Conservation (phyloP, 2,113 vertebrate genomes). For the Irena cyanogastra region DNA sequence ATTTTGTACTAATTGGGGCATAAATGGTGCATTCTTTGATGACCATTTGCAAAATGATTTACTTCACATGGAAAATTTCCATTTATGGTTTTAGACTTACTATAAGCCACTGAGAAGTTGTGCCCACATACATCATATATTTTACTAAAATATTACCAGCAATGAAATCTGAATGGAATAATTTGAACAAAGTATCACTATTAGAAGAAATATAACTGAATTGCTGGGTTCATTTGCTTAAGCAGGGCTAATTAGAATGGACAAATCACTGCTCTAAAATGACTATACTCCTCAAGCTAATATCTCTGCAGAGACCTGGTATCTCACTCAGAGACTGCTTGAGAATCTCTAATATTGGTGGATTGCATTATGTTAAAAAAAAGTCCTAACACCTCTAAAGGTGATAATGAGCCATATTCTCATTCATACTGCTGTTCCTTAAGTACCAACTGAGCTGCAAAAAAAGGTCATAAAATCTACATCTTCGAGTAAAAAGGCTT, state of each 20-base stretch:
- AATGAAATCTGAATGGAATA: neutral
- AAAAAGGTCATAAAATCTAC: neutral
- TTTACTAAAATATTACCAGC: neutral
- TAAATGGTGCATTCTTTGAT: neutral
- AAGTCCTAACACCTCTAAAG: neutral
- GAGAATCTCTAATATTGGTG: neutral
- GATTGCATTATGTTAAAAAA: neutral
- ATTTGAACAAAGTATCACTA: constrained; percentile 29
- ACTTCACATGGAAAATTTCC: neutral
- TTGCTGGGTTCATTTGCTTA: neutral
- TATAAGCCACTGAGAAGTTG: neutral
- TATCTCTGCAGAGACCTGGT: neutral
- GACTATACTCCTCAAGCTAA: neutral
- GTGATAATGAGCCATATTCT: neutral
- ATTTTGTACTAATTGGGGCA: constrained; percentile 4
- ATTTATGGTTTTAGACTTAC: neutral
- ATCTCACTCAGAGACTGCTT: neutral
- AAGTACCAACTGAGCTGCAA: neutral
- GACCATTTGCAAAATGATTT: neutral
- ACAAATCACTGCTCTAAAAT: constrained; percentile 20
- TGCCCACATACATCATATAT: neutral
- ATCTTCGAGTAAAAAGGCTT: neutral
- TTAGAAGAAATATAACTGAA: constrained; percentile 24
- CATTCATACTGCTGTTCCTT: neutral
- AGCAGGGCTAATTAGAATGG: constrained; percentile 30